These are phyloP conservation scores for Ciona savignyi DNA, from an alignment of 23 tunicate genomes.

Conservation along the genomic window DNA sequence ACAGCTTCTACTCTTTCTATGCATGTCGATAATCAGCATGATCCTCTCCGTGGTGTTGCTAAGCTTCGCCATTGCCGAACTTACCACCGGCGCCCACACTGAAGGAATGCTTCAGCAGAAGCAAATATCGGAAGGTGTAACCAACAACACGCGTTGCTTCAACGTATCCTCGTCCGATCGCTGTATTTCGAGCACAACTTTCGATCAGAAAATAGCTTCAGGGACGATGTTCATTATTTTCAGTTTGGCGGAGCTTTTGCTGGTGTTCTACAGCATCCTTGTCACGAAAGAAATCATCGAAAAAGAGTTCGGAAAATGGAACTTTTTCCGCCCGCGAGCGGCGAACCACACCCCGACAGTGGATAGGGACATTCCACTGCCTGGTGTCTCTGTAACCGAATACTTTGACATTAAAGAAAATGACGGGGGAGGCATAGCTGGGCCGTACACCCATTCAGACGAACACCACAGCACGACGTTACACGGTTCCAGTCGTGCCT, in stretches of 20 bases:
- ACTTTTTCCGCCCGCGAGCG: neutral
- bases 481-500: neutral
- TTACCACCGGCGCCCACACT: conserved; percentile 9
- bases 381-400: conserved; percentile 18
- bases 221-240: conserved; percentile 4
- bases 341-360: neutral
- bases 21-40: conserved; percentile 6
- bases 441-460: neutral
- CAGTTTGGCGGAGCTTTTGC: conserved; percentile 21
- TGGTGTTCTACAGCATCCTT: conserved; percentile 8
- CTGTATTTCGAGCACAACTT: conserved; percentile 24
- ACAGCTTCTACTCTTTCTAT: conserved; percentile 10
- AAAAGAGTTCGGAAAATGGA: neutral
- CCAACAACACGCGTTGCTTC: conserved; percentile 1
- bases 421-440: neutral
- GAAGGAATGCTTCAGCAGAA: conserved; percentile 5
- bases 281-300: conserved; percentile 1
- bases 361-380: neutral
- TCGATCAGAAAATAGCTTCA: conserved; percentile 32
- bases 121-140: neutral
- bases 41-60: conserved; percentile 38
- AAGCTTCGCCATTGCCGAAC: conserved; percentile 20
- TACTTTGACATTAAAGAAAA: conserved; percentile 8
- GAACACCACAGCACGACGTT: neutral
- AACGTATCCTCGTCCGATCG: conserved; percentile 4